Evolutionary conservation across 2,888 invertebrate species (phyloP).

Genomic region (Orthosia gracilis): DNA sequence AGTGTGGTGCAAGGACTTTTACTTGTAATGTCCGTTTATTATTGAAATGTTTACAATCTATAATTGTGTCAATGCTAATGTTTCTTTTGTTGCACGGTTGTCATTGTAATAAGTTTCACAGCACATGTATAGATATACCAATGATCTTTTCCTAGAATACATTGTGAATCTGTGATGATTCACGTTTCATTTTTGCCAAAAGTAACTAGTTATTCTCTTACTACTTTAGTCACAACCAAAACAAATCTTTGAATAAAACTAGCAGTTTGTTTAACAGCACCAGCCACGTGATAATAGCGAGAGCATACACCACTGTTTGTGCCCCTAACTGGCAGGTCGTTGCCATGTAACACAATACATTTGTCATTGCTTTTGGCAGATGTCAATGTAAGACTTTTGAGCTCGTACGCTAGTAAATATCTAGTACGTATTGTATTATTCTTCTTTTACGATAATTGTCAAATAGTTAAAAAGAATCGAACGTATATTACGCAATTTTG

Average conservation of each 20-base stretch:
- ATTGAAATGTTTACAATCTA: slow-evolving; percentile 62
- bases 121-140: background rate
- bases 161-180: slow-evolving; percentile 14
- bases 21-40: slow-evolving; percentile 68
- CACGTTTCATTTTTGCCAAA: slow-evolving; percentile 6
- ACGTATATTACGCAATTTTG: background rate
- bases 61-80: slow-evolving; percentile 74
- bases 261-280: slow-evolving; percentile 52
- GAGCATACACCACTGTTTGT: slow-evolving; percentile 57
- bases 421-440: slow-evolving; percentile 3
- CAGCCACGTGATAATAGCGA: slow-evolving; percentile 52
- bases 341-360: slow-evolving; percentile 57
- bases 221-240: slow-evolving; percentile 28
- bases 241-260: slow-evolving; percentile 46
- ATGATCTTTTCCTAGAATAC: slow-evolving; percentile 23
- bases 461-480: background rate
- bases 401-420: slow-evolving; percentile 41
- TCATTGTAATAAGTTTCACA: slow-evolving; percentile 25
- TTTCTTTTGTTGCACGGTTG: slow-evolving; percentile 56
- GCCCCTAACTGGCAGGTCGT: slow-evolving; percentile 55
- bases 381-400: slow-evolving; percentile 59
- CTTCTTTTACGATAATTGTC: slow-evolving; percentile 19
- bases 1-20: slow-evolving; percentile 76
- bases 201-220: slow-evolving; percentile 4
- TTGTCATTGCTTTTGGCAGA: slow-evolving; percentile 53